Evolutionary conservation across 2,113 vertebrate species (phyloP), one percentile per base, ranked within the genome.

Genomic region (Monopterus albus): DNA sequence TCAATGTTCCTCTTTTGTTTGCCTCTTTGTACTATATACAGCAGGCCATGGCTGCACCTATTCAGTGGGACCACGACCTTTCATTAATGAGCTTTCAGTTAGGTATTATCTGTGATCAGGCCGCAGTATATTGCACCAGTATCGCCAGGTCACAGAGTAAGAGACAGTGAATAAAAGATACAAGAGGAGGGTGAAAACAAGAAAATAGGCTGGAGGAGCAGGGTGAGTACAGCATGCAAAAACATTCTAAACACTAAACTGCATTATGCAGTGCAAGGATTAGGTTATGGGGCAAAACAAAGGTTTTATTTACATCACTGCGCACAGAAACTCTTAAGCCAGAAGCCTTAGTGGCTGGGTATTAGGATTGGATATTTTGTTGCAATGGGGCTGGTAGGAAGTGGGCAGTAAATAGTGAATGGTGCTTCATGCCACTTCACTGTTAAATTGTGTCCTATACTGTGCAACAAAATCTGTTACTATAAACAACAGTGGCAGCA

Each of bases 221-320:
- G 26, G 25, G 31, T 7, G n/a, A 75, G 69, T 66, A 73, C 62
- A 39, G 35, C 70, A 23, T 70, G 57, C 14, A 64, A 77, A 77
- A 60, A 71, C 58, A 77, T 39, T 65, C 38, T 57, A 25, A 75
- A 65, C 10, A 11, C 43, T 67, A 40, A 73, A 70, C 71, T 65
- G 60, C 36, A 79, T 55, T 63, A 85, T 68, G 65, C 78, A 74
- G 63, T 75, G 40, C 18, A 33, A 46, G 73, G 75, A 87, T 87
- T 74, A 79, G 53, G 60, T 59, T 71, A 55, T 28, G 11, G 33
- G 60, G 31, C 33, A 43, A 84, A 79, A 75, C 57, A 81, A 69
- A 28, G 43, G 57, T 61, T 82, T 75, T 79, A 79, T 86, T 86
- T 79, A 77, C 71, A 72, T 83, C 61, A 79, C 25, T 69, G 60